A percentile compares a stretch with the other conserved stretches of the same genome.
Evolutionary conservation across 2,888 invertebrate genomes (phyloP).

Genomic region (Perithous albicinctus): DNA sequence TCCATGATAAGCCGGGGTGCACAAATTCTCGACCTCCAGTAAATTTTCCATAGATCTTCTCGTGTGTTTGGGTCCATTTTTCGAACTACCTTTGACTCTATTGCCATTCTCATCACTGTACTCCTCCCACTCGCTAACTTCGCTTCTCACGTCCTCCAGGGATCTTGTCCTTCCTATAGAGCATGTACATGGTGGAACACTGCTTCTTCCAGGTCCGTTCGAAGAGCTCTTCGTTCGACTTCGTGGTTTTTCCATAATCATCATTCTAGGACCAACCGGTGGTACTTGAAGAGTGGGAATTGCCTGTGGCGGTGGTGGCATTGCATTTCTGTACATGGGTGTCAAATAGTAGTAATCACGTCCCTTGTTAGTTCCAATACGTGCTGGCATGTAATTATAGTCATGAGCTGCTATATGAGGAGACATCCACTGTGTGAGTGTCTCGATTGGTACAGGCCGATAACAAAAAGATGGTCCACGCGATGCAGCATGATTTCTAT

Average conservation of each 20-base stretch:
- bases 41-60: constrained; percentile 91
- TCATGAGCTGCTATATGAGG: constrained; percentile 86
- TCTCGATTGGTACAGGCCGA: constrained; percentile 85
- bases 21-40: constrained; percentile 82
- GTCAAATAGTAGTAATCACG: constrained; percentile 89
- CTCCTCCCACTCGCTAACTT: constrained; percentile 88
- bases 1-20: constrained; percentile 74
- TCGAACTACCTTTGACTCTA: constrained; percentile 85
- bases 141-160: constrained; percentile 90
- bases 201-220: constrained; percentile 73
- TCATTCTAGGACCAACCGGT: constrained; percentile 79
- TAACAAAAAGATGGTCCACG: constrained; percentile 82
- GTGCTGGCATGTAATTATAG: constrained; percentile 86
- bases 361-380: constrained; percentile 83
- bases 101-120: constrained; percentile 88
- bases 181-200: constrained; percentile 87
- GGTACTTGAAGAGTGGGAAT: constrained; percentile 70
- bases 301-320: constrained; percentile 86
- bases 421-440: constrained; percentile 85
- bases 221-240: constrained; percentile 78
- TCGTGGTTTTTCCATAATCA: constrained; percentile 79
- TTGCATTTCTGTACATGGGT: constrained; percentile 89
- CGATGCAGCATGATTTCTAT: constrained; percentile 83
- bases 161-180: constrained; percentile 88
- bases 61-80: constrained; percentile 86